Evolutionary conservation across 2,113 vertebrate genomes (phyloP).

Genomic region (Pluvialis apricaria): DNA sequence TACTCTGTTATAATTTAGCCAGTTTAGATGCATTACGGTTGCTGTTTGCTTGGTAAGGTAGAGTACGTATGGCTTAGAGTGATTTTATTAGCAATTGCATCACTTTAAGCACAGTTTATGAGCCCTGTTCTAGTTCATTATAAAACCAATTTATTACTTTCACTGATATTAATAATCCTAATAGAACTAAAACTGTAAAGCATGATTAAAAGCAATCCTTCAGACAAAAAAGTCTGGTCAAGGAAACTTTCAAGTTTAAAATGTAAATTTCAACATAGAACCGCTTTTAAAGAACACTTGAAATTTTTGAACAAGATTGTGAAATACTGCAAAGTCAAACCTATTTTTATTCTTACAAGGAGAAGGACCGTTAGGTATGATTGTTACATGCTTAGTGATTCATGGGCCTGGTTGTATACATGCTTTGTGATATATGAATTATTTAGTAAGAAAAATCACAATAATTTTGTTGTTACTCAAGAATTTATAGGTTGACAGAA

Average conservation of each 20-base stretch:
- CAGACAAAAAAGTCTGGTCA: conserved; percentile 3
- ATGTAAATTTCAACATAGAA: not conserved
- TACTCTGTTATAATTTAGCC: not conserved
- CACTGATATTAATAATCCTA: conserved; percentile 63
- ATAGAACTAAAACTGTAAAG: conserved; percentile 57
- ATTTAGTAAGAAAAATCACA: conserved; percentile 87
- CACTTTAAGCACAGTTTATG: conserved; percentile 69
- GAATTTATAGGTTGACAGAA: conserved; percentile 90
- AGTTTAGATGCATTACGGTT: not conserved
- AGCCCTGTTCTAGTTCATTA: conserved; percentile 54
- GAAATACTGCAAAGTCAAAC: conserved; percentile 49
- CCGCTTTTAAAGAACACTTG: not conserved
- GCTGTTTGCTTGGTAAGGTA: not conserved
- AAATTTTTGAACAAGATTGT: conserved; percentile 32
- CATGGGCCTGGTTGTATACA: conserved; percentile 67
- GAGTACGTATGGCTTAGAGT: not conserved
- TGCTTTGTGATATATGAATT: conserved; percentile 82
- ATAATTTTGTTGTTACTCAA: conserved; percentile 84
- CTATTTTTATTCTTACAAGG: conserved; percentile 49
- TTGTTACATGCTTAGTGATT: conserved; percentile 70
- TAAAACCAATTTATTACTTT: conserved; percentile 53
- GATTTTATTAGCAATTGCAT: conserved; percentile 53
- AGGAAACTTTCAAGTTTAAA: conserved; percentile 45
- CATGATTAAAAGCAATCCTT: conserved; percentile 44
- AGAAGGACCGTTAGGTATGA: conserved; percentile 65